Conservation (phyloP, 2,797 vertebrate genomes). For the Thalassophryne amazonica region DNA sequence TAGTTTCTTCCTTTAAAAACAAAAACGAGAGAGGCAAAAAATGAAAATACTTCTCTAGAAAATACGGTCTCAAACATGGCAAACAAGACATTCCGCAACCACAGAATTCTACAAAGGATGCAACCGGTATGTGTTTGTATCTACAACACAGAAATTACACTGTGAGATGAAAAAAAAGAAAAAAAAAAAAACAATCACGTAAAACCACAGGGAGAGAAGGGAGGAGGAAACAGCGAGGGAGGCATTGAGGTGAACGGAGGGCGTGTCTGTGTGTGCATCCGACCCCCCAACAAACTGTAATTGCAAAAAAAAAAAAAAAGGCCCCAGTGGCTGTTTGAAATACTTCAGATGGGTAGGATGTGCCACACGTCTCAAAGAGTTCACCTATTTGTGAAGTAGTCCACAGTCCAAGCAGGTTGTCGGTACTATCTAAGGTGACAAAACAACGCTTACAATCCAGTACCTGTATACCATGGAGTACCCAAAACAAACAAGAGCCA, state of each 20-base stretch:
- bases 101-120: conserved; percentile 71
- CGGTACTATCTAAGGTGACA: too few species aligned
- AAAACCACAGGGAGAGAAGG: conserved; percentile 49
- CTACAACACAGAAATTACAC: conserved; percentile 70
- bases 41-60: conserved; percentile 68
- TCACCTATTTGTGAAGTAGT: not conserved
- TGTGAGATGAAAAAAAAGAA: conserved; percentile 69
- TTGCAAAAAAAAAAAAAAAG: conserved; percentile 22
- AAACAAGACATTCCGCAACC: conserved; percentile 74
- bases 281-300: conserved; percentile 37
- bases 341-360: not conserved
- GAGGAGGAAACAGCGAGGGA: conserved; percentile 33
- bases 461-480: too few species aligned
- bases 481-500: too few species aligned
- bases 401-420: too few species aligned
- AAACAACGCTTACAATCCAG: too few species aligned
- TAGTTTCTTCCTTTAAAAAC: conserved; percentile 33
- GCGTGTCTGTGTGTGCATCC: conserved; percentile 42
- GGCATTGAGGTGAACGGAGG: conserved; percentile 44
- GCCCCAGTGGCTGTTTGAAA: conserved; percentile 1
- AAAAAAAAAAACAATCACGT: conserved; percentile 62
- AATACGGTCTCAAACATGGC: conserved; percentile 69
- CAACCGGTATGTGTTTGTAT: conserved; percentile 67
- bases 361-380: not conserved
- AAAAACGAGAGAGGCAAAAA: conserved; percentile 44